phyloP scores from a whole-genome alignment of 2,888 invertebrate genomes.

The Drosophila melanocephala region DNA sequence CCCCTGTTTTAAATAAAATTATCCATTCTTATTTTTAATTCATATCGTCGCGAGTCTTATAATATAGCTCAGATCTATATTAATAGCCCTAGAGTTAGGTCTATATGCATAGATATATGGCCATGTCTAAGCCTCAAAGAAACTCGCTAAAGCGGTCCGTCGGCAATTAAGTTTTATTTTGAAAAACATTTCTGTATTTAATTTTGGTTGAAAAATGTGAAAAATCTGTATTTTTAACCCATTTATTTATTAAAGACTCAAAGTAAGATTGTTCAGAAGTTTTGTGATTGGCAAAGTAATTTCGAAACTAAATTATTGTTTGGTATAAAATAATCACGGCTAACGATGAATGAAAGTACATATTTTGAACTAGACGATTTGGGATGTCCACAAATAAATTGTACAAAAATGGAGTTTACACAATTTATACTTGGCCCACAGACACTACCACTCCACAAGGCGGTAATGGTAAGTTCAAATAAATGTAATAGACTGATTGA shows the following conservation, averaged over 20 bases:
- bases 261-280: neutral
- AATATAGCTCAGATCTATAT: neutral
- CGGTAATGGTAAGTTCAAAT: slow-evolving; percentile 84
- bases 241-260: neutral
- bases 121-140: neutral
- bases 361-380: slow-evolving; percentile 22
- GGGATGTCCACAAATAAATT: slow-evolving; percentile 85
- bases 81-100: neutral
- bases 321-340: slow-evolving; percentile 2
- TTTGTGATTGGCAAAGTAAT: slow-evolving; percentile 10
- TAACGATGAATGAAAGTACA: slow-evolving; percentile 11
- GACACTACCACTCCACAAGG: slow-evolving; percentile 87
- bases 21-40: neutral
- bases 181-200: neutral
- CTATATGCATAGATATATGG: neutral
- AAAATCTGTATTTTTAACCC: neutral
- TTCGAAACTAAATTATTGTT: neutral
- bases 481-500: neutral
- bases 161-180: too few relatives aligned
- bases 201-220: neutral
- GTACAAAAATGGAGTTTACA: slow-evolving; percentile 88
- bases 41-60: neutral
- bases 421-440: slow-evolving; percentile 88
- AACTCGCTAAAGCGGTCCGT: neutral
- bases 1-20: slow-evolving; percentile 20